Conservation (phyloP, 2,888 invertebrate species). For the Trichogramma evanescens region DNA sequence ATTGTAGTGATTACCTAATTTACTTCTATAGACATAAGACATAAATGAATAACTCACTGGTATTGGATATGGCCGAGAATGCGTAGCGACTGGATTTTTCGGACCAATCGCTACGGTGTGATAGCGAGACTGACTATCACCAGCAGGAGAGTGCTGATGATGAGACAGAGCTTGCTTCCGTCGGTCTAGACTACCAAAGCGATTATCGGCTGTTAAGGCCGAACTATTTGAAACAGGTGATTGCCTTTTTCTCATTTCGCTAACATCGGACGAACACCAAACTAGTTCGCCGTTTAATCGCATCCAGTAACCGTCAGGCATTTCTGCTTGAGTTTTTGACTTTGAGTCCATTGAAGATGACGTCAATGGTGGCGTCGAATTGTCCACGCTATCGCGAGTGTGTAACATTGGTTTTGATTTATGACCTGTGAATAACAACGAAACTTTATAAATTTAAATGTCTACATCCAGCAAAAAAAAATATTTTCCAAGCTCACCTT, state of each 20-base stretch:
- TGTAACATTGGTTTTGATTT: conserved; percentile 1
- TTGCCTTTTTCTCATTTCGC: conserved; percentile 22
- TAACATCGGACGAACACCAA: conserved; percentile 28
- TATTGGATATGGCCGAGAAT: conserved; percentile 12
- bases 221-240: not conserved
- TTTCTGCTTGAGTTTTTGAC: conserved; percentile 21
- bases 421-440: not conserved
- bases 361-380: not conserved
- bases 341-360: not conserved
- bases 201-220: conserved; percentile 29
- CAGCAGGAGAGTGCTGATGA: conserved; percentile 26
- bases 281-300: conserved; percentile 40
- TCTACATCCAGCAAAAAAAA: not conserved
- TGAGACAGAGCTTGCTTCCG: conserved; percentile 47
- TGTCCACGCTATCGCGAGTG: conserved; percentile 13
- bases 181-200: conserved; percentile 58
- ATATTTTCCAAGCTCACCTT: conserved; percentile 5
- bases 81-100: conserved; percentile 22
- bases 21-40: not conserved
- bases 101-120: conserved; percentile 30
- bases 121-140: conserved; percentile 31
- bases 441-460: not conserved
- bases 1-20: not conserved
- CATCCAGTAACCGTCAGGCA: conserved; percentile 38
- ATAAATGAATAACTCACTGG: conserved; percentile 18